Evolutionary conservation across 2,797 vertebrate genomes (phyloP), one percentile per base, ranked within the genome.

Genomic region (Propithecus deckenii): DNA sequence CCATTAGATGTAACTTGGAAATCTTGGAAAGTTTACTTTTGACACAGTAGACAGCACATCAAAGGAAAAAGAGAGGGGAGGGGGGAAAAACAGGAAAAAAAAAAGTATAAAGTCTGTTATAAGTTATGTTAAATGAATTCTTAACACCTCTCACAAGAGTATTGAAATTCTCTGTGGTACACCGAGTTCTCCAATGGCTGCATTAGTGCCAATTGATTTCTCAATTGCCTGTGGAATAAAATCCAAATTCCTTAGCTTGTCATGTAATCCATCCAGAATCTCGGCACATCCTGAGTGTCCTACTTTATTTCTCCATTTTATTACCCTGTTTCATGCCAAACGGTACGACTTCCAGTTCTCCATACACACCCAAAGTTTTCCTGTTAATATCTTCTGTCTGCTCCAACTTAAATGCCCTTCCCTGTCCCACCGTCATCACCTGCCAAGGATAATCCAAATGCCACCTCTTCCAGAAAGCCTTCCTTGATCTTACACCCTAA

Each of bases 201-300:
- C 43, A 63, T 84, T 86, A 67, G 59, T 48, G 50, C 13, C 84
- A 93, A 95, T 9, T 93, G 85, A 94, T 90, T 96, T 91, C 84
- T 92, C 93, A 92, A 46, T 71, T 86, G 23, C 35, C 92, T 92
- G 4, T 86, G 83, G n/a, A 92, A 94, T 91, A 84, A 97, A 96
- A 96, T 52, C 10, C 78, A 86, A 96, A 92, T 86, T 67, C 43
- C 14, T 93, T 81, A 86, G 7, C 38, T 23, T 83, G 18, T n/a
- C 57, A 83, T 43, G 41, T 7, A 23, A 10, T 84, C 41, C 69
- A 91, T 71, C 25, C 30, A 91, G 63, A 96, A 94, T 88, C 41
- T 46, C 71, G 94, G 43, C 46, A 94, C 61, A 93, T 65, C 43
- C 81, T 78, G 10, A 74, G 15, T 61, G 41, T 65, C 46, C 28